These are phyloP conservation scores for Nothobranchius furzeri DNA, from an alignment of 2,113 vertebrate genomes.

Conservation along the genomic window DNA sequence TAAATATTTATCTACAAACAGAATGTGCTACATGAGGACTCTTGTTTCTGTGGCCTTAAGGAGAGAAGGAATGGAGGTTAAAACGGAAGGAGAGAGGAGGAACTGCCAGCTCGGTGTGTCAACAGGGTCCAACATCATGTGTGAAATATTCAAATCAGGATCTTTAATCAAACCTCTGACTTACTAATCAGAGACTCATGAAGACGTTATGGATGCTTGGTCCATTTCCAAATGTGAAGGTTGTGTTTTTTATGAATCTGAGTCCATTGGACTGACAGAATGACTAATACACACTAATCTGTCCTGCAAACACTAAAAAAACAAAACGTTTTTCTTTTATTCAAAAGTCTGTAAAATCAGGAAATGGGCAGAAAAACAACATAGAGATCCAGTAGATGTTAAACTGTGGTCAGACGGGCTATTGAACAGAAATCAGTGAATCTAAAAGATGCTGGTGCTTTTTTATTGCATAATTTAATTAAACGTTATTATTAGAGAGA, in stretches of 20 bases:
- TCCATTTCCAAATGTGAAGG: background rate
- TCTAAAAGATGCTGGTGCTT: conserved; percentile 2
- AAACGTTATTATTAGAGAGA: background rate
- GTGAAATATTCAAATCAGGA: background rate
- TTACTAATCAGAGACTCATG: too few species aligned
- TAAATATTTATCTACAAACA: conserved; percentile 14
- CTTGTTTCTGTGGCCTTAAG: conserved; percentile 48
- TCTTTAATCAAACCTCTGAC: background rate
- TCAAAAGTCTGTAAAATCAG: background rate
- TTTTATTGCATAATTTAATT: background rate
- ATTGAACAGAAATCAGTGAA: too few species aligned
- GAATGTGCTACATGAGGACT: conserved; percentile 9
- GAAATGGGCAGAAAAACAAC: background rate
- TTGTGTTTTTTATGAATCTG: background rate
- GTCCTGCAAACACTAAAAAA: background rate
- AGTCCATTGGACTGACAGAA: conserved; percentile 13
- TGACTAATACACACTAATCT: background rate
- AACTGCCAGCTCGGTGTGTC: background rate
- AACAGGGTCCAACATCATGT: background rate
- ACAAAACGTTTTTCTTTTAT: background rate
- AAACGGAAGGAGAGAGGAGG: background rate
- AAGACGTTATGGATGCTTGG: conserved; percentile 7
- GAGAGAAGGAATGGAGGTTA: background rate
- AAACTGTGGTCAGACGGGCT: too few species aligned
- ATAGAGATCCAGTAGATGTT: background rate